These are phyloP conservation scores for Varecia variegata DNA, from an alignment of 2,797 vertebrate genomes.

Conservation along the genomic window DNA sequence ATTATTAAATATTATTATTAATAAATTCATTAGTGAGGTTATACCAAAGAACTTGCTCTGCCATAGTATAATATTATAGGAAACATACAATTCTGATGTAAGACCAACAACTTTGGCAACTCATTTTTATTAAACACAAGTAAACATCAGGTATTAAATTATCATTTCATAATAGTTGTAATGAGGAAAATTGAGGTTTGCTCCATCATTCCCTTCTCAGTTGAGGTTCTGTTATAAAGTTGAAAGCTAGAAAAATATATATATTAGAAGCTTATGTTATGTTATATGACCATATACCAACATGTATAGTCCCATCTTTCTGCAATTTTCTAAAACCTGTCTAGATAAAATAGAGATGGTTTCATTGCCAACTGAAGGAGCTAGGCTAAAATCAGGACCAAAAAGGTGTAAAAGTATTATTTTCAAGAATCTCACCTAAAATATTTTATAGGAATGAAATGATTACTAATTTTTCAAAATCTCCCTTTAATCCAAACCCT, in stretches of 20 bases:
- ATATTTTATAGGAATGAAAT: conserved; percentile 59
- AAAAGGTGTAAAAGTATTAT: conserved; percentile 34
- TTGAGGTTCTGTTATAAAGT: neutral
- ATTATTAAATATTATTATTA: conserved; percentile 18
- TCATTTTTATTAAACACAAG: conserved; percentile 47
- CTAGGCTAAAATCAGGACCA: neutral
- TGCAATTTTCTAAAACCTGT: conserved; percentile 23
- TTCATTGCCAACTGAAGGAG: conserved; percentile 17
- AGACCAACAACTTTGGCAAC: neutral
- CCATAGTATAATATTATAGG: neutral
- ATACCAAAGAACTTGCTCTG: neutral
- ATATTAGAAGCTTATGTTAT: neutral
- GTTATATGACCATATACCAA: conserved; percentile 13
- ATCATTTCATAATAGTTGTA: conserved; percentile 33
- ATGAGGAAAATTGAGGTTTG: neutral
- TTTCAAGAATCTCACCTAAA: conserved; percentile 43
- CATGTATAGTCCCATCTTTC: neutral
- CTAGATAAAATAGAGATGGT: conserved; percentile 29
- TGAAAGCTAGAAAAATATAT: neutral
- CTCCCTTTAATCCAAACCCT: conserved; percentile 15
- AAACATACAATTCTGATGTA: conserved; percentile 27
- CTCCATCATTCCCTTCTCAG: conserved; percentile 20
- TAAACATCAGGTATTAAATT: conserved; percentile 35
- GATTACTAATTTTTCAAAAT: conserved; percentile 35
- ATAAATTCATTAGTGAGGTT: neutral